phyloP scores from a whole-genome alignment of 2,888 invertebrate species.

The Spodoptera picta region DNA sequence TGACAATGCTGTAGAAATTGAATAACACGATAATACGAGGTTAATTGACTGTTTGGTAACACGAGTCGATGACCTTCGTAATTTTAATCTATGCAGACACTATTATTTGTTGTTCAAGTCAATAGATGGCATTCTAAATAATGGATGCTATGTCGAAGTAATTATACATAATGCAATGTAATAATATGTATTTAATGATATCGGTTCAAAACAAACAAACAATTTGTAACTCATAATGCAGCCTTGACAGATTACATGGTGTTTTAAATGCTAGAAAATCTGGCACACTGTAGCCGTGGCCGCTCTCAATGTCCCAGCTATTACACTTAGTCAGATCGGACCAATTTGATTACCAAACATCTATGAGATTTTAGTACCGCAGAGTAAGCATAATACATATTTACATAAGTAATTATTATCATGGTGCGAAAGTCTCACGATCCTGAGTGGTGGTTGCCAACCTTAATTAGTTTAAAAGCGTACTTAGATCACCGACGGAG shows the following conservation, averaged over 20 bases:
- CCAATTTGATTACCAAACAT: conserved; percentile 7
- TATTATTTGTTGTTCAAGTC: conserved; percentile 18
- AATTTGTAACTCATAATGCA: too few relatives aligned
- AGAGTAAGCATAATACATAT: conserved; percentile 19
- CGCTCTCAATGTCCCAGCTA: conserved; percentile 1
- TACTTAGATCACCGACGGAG: conserved; percentile 36
- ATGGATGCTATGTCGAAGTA: neutral
- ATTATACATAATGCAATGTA: too few relatives aligned
- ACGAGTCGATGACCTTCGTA: conserved; percentile 26
- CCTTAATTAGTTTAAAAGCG: conserved; percentile 63
- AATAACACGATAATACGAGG: conserved; percentile 31
- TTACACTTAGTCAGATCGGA: conserved; percentile 2
- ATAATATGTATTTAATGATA: too few relatives aligned
- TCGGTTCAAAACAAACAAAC: too few relatives aligned
- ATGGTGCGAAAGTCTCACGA: conserved; percentile 37
- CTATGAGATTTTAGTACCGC: conserved; percentile 10
- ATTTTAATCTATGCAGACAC: conserved; percentile 16
- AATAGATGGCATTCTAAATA: neutral
- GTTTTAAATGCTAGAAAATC: too few relatives aligned
- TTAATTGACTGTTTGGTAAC: conserved; percentile 43
- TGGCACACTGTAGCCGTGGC: neutral
- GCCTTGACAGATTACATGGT: too few relatives aligned
- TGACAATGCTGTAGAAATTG: conserved; percentile 40
- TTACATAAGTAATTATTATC: conserved; percentile 21
- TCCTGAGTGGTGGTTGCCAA: conserved; percentile 54